Evolutionary conservation across 1,140 invertebrate genomes (phyloP).

Genomic region (Hydropsyche tenuis): DNA sequence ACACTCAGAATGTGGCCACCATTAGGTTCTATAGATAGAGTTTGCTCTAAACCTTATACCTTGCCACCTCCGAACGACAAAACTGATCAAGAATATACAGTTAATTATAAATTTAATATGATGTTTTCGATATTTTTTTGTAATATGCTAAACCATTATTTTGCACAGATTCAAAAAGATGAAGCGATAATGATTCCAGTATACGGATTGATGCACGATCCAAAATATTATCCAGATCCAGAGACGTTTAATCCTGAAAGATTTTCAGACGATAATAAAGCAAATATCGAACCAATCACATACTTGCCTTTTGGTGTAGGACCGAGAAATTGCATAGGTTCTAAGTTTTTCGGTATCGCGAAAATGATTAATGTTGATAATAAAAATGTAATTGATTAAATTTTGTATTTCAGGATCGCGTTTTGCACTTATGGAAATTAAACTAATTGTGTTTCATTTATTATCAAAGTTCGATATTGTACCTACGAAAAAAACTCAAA

Average conservation of each 20-base stretch:
- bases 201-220: constrained; percentile 58
- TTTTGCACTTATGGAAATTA: constrained; percentile 58
- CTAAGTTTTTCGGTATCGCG: no score
- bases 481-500: constrained; percentile 49
- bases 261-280: constrained; percentile 57
- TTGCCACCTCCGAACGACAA: constrained; percentile 49
- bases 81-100: not conserved
- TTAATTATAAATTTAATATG: not conserved
- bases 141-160: no score
- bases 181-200: constrained; percentile 55
- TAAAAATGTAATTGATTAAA: no score
- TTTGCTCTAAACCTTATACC: constrained; percentile 54
- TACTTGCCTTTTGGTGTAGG: constrained; percentile 65
- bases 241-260: constrained; percentile 62
- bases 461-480: constrained; percentile 65
- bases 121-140: not conserved
- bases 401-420: constrained; percentile 53
- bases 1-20: constrained; percentile 65
- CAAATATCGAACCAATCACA: constrained; percentile 48
- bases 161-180: not conserved
- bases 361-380: no score
- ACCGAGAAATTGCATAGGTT: constrained; percentile 53
- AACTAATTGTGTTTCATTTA: constrained; percentile 60
- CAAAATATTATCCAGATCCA: constrained; percentile 59
- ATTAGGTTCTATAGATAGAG: constrained; percentile 61